Evolutionary conservation across 2,113 vertebrate genomes (phyloP).

Genomic region (Nibea albiflora): DNA sequence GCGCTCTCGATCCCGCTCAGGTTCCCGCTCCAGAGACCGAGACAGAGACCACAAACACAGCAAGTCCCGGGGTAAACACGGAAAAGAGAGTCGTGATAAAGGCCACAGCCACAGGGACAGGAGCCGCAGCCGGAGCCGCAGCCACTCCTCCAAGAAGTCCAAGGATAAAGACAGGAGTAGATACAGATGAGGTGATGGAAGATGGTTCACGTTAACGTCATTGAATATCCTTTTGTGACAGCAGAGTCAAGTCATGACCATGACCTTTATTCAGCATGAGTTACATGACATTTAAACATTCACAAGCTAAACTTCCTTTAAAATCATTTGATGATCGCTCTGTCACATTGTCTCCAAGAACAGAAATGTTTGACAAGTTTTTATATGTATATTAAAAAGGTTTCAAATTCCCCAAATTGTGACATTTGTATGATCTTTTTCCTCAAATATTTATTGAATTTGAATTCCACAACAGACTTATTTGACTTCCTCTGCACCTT

Average conservation of each 20-base stretch:
- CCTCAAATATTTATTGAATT: background rate
- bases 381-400: conserved; percentile 29
- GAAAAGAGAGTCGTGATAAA: conserved; percentile 82
- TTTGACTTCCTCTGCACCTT: conserved; percentile 2
- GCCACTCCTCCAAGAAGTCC: conserved; percentile 88
- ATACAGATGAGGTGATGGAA: conserved; percentile 79
- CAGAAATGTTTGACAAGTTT: background rate
- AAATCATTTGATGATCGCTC: background rate
- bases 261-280: conserved; percentile 3
- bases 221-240: background rate
- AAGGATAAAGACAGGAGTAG: conserved; percentile 90
- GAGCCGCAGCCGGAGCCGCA: conserved; percentile 82
- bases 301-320: background rate
- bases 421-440: background rate
- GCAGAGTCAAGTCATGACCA: background rate
- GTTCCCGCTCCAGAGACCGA: conserved; percentile 84
- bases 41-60: conserved; percentile 82
- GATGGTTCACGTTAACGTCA: background rate
- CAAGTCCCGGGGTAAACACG: conserved; percentile 76
- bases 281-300: background rate
- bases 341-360: conserved; percentile 7
- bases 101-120: conserved; percentile 74
- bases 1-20: conserved; percentile 73
- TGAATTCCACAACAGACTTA: background rate
- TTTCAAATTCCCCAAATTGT: background rate